Conservation (phyloP, 2,113 vertebrate species). For the Papio anubis region DNA sequence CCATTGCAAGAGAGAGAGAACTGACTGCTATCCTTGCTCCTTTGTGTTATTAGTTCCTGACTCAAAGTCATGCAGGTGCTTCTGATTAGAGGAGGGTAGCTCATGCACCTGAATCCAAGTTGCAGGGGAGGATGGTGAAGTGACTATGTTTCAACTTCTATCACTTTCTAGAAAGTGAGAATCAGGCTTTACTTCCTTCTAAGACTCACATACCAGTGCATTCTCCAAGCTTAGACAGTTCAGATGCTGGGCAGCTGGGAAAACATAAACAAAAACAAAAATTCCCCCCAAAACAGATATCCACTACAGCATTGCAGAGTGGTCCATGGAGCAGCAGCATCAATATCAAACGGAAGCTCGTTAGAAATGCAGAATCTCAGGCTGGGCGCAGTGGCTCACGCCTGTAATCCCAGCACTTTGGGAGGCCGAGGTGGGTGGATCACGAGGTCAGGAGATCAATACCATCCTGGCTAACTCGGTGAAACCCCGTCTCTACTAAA, state of each 20-base stretch:
- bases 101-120: neutral
- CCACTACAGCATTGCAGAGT: neutral
- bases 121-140: neutral
- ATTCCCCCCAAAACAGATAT: neutral
- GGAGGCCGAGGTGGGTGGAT: too few relatives aligned
- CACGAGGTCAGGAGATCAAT: too few relatives aligned
- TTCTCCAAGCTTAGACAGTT: conserved; percentile 9
- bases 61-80: neutral
- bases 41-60: neutral
- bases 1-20: neutral
- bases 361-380: neutral
- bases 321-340: neutral
- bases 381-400: too few relatives aligned
- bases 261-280: neutral
- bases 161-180: neutral
- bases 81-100: neutral
- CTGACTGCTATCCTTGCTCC: neutral
- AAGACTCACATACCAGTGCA: neutral
- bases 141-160: neutral
- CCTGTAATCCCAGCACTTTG: too few relatives aligned
- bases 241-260: neutral
- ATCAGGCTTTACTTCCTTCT: neutral
- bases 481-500: too few relatives aligned
- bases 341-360: neutral
- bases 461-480: too few relatives aligned